A percentile compares a stretch with the other conserved stretches of the same genome.
Evolutionary conservation across 2,113 vertebrate genomes (phyloP).

Genomic region (Vulpes ferrilata): DNA sequence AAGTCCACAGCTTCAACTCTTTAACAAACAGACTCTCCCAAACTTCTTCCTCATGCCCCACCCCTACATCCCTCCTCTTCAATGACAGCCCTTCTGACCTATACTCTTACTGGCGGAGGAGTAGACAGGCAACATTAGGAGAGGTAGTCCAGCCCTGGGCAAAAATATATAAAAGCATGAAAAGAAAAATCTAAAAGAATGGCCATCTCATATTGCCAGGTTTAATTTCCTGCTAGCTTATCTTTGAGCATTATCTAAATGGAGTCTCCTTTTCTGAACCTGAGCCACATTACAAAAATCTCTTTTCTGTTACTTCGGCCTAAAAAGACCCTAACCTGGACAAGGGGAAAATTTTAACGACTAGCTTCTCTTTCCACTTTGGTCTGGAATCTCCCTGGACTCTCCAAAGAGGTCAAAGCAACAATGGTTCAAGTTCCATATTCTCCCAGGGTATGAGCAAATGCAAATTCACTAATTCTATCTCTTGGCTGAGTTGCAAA

Average conservation of each 20-base stretch:
- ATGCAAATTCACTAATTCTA: constrained; percentile 5
- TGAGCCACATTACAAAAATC: neutral
- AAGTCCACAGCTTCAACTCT: neutral
- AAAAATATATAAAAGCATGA: neutral
- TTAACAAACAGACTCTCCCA: neutral
- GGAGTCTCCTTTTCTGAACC: neutral
- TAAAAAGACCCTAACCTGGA: neutral
- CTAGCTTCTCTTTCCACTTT: neutral
- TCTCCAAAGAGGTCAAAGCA: neutral
- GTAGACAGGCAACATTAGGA: neutral
- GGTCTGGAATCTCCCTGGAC: neutral
- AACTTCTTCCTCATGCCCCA: neutral
- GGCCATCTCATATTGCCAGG: neutral
- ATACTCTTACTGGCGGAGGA: neutral
- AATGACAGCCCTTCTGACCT: neutral
- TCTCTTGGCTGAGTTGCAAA: neutral
- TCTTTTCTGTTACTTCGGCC: neutral
- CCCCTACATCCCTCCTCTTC: neutral
- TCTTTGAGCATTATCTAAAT: constrained; percentile 22
- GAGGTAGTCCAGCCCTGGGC: neutral
- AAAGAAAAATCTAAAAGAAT: constrained; percentile 25
- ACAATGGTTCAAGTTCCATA: no score
- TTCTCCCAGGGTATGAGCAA: neutral
- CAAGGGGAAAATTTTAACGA: neutral
- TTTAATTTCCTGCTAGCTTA: constrained; percentile 26